Conservation (phyloP, 92 coral and sea anemone genomes). For the Palythoa grandiflora region DNA sequence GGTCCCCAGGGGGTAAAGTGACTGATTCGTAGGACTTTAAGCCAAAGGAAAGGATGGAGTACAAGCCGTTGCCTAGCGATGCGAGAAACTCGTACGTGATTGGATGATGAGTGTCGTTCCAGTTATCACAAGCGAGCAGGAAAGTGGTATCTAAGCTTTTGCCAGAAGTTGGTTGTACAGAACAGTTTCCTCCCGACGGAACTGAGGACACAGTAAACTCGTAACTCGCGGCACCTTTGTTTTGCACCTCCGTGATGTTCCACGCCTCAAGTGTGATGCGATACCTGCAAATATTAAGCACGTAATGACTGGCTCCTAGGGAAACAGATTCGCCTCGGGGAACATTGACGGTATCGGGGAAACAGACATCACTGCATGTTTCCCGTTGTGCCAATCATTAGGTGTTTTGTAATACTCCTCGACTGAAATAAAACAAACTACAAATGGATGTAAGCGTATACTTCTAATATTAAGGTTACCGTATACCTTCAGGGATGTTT, state of each 20-base stretch:
- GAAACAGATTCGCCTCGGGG: no score
- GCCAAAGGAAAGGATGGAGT: conserved; percentile 40
- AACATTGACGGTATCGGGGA: no score
- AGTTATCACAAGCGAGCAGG: conserved; percentile 16
- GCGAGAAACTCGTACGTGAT: conserved; percentile 42
- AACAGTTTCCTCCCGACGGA: conserved; percentile 26
- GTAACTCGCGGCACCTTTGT: conserved; percentile 10
- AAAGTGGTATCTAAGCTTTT: not conserved
- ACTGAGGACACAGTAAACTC: conserved; percentile 14
- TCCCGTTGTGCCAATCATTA: no score
- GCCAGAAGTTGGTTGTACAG: conserved; percentile 1
- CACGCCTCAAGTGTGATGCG: conserved; percentile 17
- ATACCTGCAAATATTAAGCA: conserved; percentile 1
- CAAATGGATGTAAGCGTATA: no score
- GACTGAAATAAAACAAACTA: no score
- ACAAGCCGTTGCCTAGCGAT: conserved; percentile 43
- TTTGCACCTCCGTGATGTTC: not conserved
- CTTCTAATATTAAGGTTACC: no score
- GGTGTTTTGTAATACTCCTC: no score
- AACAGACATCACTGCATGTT: no score
- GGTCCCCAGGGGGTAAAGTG: conserved; percentile 26
- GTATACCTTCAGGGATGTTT: no score
- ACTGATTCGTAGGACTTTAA: not conserved
- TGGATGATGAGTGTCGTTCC: conserved; percentile 25
- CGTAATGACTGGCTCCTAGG: no score